A percentile compares a stretch with the other conserved stretches of the same genome.
These are phyloP conservation scores for Cheilosia pagana DNA, from an alignment of 2,888 invertebrate genomes.

Conservation along the genomic window DNA sequence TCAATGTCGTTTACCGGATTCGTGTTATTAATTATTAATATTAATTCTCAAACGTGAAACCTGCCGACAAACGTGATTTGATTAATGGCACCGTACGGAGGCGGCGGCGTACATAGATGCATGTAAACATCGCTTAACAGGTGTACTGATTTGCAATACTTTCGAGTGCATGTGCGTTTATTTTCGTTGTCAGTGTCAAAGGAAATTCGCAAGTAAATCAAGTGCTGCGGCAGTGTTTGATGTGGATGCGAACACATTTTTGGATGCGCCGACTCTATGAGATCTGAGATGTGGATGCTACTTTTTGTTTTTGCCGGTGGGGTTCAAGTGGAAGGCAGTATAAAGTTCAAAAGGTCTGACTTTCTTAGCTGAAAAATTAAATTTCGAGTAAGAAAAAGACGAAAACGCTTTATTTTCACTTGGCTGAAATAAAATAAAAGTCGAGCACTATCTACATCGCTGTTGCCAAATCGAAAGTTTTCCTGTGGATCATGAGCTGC, in stretches of 20 bases:
- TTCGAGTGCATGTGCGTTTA: slow-evolving; percentile 29
- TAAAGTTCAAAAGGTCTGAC: too few species aligned
- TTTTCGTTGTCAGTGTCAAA: slow-evolving; percentile 55
- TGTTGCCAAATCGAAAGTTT: too few species aligned
- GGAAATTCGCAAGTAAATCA: slow-evolving; percentile 15
- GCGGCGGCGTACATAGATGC: slow-evolving; percentile 61
- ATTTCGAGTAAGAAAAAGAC: too few species aligned
- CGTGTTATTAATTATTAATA: slow-evolving; percentile 69
- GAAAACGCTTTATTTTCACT: too few species aligned
- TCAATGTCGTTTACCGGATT: slow-evolving; percentile 56
- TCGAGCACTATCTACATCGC: too few species aligned
- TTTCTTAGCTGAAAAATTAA: too few species aligned
- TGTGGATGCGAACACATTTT: background rate
- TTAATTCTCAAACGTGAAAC: slow-evolving; percentile 54
- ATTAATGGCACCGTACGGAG: slow-evolving; percentile 62
- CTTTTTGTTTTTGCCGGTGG: background rate
- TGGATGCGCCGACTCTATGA: background rate
- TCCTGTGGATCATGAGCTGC: too few species aligned
- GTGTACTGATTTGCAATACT: slow-evolving; percentile 40
- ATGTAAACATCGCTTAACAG: slow-evolving; percentile 68
- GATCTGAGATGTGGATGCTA: background rate
- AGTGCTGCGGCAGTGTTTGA: slow-evolving; percentile 24
- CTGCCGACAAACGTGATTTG: slow-evolving; percentile 66
- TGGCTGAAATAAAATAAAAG: too few species aligned
- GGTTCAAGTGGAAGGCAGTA: background rate